Evolutionary conservation across 2,797 vertebrate genomes (phyloP).

Genomic region (Ptychobarbus kaznakovi): DNA sequence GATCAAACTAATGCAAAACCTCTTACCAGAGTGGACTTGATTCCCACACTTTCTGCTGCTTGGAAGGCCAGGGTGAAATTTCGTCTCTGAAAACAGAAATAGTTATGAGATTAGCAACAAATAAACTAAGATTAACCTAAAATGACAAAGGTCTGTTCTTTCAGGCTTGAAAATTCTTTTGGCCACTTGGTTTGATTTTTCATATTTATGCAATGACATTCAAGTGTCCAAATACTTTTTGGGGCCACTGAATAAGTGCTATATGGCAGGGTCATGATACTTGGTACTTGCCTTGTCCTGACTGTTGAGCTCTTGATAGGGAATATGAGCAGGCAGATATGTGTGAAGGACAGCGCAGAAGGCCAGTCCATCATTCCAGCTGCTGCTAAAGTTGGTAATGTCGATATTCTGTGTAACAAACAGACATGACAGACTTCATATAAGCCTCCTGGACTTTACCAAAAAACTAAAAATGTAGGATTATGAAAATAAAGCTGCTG

Average conservation of each 20-base stretch:
- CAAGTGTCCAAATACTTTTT: not conserved
- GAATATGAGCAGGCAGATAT: constrained; percentile 95
- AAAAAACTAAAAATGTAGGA: not conserved
- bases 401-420: constrained; percentile 88
- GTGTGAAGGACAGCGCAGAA: constrained; percentile 97
- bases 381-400: constrained; percentile 99
- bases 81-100: constrained; percentile 82
- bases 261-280: not conserved
- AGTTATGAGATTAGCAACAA: constrained; percentile 35
- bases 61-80: constrained; percentile 98
- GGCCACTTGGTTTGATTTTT: not conserved
- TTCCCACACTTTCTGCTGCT: constrained; percentile 96
- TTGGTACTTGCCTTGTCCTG: constrained; percentile 89
- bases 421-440: not conserved
- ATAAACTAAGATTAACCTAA: constrained; percentile 15
- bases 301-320: constrained; percentile 91
- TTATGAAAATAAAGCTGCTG: not conserved
- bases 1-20: not conserved
- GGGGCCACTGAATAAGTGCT: not conserved
- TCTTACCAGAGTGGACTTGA: constrained; percentile 97
- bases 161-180: not conserved
- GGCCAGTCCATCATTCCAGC: constrained; percentile 96
- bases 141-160: not conserved
- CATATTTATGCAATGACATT: not conserved
- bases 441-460: not conserved